Evolutionary conservation across 2,888 invertebrate genomes (phyloP).

Genomic region (Brachyopa scutellaris): DNA sequence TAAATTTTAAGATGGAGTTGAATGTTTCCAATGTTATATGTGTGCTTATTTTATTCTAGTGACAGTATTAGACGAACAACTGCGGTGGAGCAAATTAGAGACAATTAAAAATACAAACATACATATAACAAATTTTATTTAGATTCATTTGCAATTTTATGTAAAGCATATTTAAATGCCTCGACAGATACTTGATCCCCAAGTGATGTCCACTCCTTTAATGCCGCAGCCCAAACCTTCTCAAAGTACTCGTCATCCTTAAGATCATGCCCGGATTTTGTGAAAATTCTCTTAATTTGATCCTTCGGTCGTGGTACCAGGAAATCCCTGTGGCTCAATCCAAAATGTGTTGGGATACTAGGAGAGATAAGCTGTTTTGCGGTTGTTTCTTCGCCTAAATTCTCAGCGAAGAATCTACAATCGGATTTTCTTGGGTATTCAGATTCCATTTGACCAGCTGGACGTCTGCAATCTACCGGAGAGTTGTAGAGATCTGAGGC

Average conservation of each 20-base stretch:
- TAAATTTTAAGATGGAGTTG: slow-evolving; percentile 45
- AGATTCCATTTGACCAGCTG: slow-evolving; percentile 30
- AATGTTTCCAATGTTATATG: slow-evolving; percentile 9
- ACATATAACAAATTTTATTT: slow-evolving; percentile 30
- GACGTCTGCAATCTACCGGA: background rate
- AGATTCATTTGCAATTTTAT: slow-evolving; percentile 8
- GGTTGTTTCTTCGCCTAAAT: slow-evolving; percentile 65
- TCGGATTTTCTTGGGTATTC: slow-evolving; percentile 16
- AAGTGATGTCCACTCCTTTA: slow-evolving; percentile 46
- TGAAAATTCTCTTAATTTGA: slow-evolving; percentile 75
- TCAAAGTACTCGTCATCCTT: slow-evolving; percentile 37
- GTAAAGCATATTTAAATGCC: slow-evolving; percentile 57
- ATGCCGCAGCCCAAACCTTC: slow-evolving; percentile 39
- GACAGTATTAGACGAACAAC: too few species aligned
- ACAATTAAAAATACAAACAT: too few species aligned
- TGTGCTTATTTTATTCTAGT: background rate
- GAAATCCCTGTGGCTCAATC: slow-evolving; percentile 76
- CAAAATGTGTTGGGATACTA: slow-evolving; percentile 73
- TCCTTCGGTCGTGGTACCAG: slow-evolving; percentile 74
- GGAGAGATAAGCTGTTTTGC: slow-evolving; percentile 76
- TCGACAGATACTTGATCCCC: slow-evolving; percentile 57
- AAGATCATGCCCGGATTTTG: slow-evolving; percentile 25
- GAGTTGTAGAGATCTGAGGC: slow-evolving; percentile 30
- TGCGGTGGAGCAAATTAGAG: too few species aligned
- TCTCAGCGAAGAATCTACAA: slow-evolving; percentile 39